phyloP scores from a whole-genome alignment of 1,140 invertebrate genomes.

The Chironomus striatipennis region DNA sequence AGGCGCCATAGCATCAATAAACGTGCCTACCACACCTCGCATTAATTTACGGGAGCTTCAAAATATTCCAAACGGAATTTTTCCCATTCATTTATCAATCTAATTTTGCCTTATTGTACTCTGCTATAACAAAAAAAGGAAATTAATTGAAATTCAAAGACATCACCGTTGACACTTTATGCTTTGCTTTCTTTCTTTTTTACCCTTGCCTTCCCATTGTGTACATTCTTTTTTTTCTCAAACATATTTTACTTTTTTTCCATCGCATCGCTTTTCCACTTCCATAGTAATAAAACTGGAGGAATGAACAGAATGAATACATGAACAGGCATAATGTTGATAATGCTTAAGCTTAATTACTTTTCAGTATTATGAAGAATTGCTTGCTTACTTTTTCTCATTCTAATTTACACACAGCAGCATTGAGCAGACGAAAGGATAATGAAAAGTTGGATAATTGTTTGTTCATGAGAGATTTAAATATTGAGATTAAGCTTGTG shows the following conservation, averaged over 20 bases:
- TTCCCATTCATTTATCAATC: not conserved
- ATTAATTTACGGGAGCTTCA: too few species aligned
- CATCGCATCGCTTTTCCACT: too few species aligned
- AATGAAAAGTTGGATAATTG: slow-evolving; percentile 9
- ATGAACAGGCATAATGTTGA: not conserved
- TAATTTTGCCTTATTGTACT: slow-evolving; percentile 1
- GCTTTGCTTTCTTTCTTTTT: not conserved
- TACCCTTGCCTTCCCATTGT: not conserved
- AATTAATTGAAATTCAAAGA: slow-evolving; percentile 10
- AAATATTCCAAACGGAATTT: not conserved
- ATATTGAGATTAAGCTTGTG: not conserved
- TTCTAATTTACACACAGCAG: not conserved
- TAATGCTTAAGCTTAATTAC: slow-evolving; percentile 9
- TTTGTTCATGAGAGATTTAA: slow-evolving; percentile 14
- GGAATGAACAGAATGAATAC: not conserved
- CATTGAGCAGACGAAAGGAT: not conserved
- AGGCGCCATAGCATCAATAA: too few species aligned
- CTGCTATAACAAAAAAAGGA: not conserved
- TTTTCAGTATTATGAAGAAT: slow-evolving; percentile 9
- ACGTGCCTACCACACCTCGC: too few species aligned
- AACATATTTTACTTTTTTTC: not conserved
- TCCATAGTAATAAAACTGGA: not conserved
- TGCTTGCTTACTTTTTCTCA: slow-evolving; percentile 6
- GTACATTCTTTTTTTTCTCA: not conserved
- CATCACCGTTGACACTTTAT: not conserved